phyloP scores from a whole-genome alignment of 2,113 vertebrate species.

The Rynchops niger region DNA sequence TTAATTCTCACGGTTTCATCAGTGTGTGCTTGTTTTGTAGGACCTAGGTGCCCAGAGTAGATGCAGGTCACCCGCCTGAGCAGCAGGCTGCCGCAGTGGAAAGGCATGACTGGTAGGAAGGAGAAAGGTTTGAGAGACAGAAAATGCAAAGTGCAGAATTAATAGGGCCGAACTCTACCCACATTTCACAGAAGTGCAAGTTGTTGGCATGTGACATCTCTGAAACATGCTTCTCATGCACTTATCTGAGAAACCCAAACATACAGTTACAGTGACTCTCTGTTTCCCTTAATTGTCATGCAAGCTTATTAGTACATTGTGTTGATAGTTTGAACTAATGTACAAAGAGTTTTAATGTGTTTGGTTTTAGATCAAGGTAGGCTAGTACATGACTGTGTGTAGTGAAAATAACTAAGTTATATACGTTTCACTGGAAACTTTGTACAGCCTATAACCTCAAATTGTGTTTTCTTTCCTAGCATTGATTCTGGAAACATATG shows the following conservation, averaged over 20 bases:
- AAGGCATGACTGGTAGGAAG: neutral
- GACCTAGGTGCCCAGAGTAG: fast-evolving
- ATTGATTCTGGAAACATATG: constrained; percentile 59
- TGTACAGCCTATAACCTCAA: neutral
- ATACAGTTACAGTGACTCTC: neutral
- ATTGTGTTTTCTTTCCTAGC: constrained; percentile 48
- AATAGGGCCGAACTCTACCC: neutral
- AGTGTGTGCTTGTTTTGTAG: neutral
- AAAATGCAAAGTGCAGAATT: neutral
- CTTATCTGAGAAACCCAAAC: neutral
- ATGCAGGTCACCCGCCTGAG: neutral
- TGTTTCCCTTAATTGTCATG: neutral
- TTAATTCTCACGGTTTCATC: neutral
- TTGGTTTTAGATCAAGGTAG: neutral
- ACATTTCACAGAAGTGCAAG: neutral
- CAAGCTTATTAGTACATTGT: neutral
- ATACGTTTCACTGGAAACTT: neutral
- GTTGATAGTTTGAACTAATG: neutral
- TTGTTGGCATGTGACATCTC: neutral
- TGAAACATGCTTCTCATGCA: neutral
- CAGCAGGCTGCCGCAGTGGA: neutral
- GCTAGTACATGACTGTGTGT: neutral
- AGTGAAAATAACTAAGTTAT: neutral
- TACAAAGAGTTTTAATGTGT: neutral
- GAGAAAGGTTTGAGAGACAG: neutral